These are phyloP conservation scores for Halcyon leucocephala DNA, from an alignment of 2,797 vertebrate genomes.

Conservation along the genomic window DNA sequence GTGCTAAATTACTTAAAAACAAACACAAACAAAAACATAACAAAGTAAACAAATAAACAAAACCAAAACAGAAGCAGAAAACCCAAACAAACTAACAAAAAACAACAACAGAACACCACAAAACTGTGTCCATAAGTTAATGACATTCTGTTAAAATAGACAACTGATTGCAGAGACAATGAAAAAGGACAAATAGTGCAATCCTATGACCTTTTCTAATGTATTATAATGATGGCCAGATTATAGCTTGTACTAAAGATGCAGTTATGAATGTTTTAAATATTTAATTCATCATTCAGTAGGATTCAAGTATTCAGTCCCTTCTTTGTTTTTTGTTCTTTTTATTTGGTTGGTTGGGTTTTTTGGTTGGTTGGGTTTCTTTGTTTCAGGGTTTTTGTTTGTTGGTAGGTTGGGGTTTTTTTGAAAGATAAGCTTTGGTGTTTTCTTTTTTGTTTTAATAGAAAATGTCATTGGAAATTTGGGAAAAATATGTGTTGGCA, in stretches of 20 bases:
- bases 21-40: no score
- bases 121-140: neutral
- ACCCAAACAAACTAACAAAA: no score
- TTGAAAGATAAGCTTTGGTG: neutral
- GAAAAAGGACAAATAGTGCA: neutral
- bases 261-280: neutral
- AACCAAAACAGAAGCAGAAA: no score
- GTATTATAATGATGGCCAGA: rapidly evolving
- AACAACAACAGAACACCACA: no score
- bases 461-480: neutral
- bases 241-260: neutral
- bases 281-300: neutral
- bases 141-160: neutral
- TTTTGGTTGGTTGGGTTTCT: no score
- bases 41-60: no score
- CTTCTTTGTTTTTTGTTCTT: neutral
- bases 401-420: no score
- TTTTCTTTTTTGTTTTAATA: neutral
- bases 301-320: neutral
- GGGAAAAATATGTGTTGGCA: neutral
- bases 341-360: no score
- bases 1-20: neutral
- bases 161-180: neutral
- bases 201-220: neutral
- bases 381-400: no score